Evolutionary conservation across 1,140 invertebrate species (phyloP), one percentile per base, ranked within the genome.

Genomic region (Patella vulgata): DNA sequence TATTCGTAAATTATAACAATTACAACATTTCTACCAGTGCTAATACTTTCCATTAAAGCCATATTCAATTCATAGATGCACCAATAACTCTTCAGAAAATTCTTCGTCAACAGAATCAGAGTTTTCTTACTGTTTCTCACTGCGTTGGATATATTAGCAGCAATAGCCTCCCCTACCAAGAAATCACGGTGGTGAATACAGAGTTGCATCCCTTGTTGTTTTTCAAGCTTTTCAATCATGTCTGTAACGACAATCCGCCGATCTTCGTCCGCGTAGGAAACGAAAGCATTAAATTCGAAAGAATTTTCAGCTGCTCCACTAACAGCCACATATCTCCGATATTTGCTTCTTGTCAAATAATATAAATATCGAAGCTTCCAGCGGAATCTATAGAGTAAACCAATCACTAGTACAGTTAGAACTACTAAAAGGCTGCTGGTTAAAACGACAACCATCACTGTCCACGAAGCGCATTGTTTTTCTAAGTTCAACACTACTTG

Each of bases 1-100:
- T n/a, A n/a, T n/a, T n/a, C n/a, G n/a, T n/a, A n/a, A n/a, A n/a
- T n/a, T n/a, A n/a, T n/a, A n/a, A n/a, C n/a, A n/a, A n/a, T n/a
- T n/a, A n/a, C n/a, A n/a, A n/a, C n/a, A n/a, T n/a, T n/a, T n/a
- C n/a, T n/a, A n/a, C n/a, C n/a, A n/a, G n/a, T n/a, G n/a, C n/a
- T n/a, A n/a, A n/a, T n/a, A n/a, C n/a, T n/a, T n/a, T n/a, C n/a
- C n/a, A n/a, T n/a, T n/a, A n/a, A n/a, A n/a, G n/a, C n/a, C n/a
- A n/a, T n/a, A n/a, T n/a, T n/a, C n/a, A n/a, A n/a, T n/a, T 91
- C 89, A 86, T 88, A 90, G 46, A 86, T 68, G 71, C 89, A 90
- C 89, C 89, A 91, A 28, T 89, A 86, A 14, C 89, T 90, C 62
- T 86, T 86, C 0, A 87, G 84, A 71, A 89, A 90, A 40, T 85